Conservation (phyloP, 2,113 vertebrate genomes). For the Prunella fulvescens region DNA sequence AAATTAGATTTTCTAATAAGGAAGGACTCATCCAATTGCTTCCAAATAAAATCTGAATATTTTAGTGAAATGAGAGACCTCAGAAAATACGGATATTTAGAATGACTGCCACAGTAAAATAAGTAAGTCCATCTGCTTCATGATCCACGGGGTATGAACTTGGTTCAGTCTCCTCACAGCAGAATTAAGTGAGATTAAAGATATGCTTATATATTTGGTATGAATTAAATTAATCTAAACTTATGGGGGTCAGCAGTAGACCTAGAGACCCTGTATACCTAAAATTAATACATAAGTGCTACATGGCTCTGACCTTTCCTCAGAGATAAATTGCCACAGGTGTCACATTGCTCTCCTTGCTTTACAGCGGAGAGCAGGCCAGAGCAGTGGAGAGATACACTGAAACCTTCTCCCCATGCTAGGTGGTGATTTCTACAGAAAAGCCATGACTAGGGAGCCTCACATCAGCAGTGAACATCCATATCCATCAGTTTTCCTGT, state of each 20-base stretch:
- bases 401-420: background rate
- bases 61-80: background rate
- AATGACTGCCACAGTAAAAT: background rate
- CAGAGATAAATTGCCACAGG: background rate
- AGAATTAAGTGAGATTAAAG: background rate
- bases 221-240: background rate
- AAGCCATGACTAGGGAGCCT: background rate
- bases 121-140: background rate
- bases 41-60: background rate
- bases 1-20: slow-evolving; percentile 7
- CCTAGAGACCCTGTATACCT: background rate
- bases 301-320: background rate
- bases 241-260: background rate
- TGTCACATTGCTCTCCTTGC: background rate
- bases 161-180: background rate
- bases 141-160: background rate
- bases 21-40: background rate
- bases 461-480: background rate
- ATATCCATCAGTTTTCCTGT: accelerated
- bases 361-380: background rate
- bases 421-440: background rate
- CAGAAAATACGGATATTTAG: background rate
- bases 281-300: background rate
- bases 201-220: background rate
- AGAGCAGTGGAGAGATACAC: background rate